Base-by-base conservation (phyloP, 1,140 invertebrate species). In the Branchinecta lynchi region DNA sequence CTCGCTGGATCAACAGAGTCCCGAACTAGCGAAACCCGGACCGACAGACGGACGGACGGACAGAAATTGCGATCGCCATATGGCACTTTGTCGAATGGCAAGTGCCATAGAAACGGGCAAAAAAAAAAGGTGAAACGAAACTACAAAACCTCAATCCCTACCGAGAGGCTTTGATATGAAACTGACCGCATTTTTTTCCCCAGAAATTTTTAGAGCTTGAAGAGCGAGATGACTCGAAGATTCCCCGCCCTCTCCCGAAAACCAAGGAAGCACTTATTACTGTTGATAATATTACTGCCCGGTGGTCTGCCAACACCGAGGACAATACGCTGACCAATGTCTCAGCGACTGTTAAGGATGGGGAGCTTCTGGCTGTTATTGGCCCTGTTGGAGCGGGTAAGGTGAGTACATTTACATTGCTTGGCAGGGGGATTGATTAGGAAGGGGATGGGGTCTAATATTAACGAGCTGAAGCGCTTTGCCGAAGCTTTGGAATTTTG, bases 371-470 rank as follows among this genome's bases (percentile, higher is more conserved):
- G 10, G 77, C 80, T 43, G 79, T 92, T 0, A 86, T 90, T 67
- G 90, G 90, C 7, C 81, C 85, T 7, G 88, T 92, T 21, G 89
- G 89, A 2, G 84, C 86, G 1, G 89, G 89, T 65, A 92, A 92
- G 79, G 86, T 86, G 75, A 69, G 70, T 8, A 5, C 2, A 32
- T 32, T 32, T 32, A 32, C 32, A 5, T 32, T 32, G 32, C 32
- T 32, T 3, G 2, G 32, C 32, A 5, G 32, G 32, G 32, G 32
- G 32, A 5, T 32, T 32, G 32, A 32, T 1, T 5, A 32, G 32
- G 32, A 32, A 32, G 32, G 32, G 32, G n/a, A n/a, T 32, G 32
- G 32, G 32, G 32, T 32, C 2, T 5, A 32, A 32, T 32, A 32
- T 32, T 32, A 32, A 1, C 2, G 32, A 32, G 32, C 32, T 32